phyloP scores from a whole-genome alignment of 1,140 invertebrate genomes.

The Stenopsyche tienmushanensis region DNA sequence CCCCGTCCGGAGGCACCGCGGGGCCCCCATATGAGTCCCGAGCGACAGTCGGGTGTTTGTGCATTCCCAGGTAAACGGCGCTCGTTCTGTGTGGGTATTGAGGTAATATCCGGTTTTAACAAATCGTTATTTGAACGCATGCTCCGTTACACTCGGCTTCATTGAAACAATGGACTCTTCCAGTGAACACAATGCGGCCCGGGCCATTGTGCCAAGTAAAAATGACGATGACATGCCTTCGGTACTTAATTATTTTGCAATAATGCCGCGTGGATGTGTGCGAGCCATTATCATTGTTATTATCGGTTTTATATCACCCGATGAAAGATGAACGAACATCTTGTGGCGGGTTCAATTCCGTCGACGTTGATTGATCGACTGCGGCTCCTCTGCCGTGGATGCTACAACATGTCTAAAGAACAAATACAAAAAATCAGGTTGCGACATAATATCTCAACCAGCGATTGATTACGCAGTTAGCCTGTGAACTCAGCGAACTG shows the following conservation, averaged over 20 bases:
- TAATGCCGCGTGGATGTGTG: background rate
- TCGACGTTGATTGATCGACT: no score
- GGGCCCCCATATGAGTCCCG: background rate
- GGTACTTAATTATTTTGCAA: background rate
- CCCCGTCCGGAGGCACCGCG: no score
- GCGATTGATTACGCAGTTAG: no score
- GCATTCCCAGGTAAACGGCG: background rate
- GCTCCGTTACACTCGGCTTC: constrained; percentile 20
- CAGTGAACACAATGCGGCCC: background rate
- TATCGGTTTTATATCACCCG: no score
- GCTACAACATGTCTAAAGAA: no score
- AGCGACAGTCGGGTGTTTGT: background rate
- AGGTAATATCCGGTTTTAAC: constrained; percentile 17
- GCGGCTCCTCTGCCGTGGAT: no score
- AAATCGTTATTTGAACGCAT: constrained; percentile 31
- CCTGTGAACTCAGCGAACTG: no score
- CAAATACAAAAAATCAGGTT: no score
- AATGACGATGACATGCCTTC: background rate
- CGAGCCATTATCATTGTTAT: background rate
- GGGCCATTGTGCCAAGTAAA: background rate
- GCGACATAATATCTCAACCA: no score
- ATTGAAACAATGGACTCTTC: constrained; percentile 27
- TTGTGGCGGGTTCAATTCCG: no score
- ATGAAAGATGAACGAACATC: no score
- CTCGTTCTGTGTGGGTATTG: background rate